Evolutionary conservation across 1,140 invertebrate species (phyloP), one percentile per base, ranked within the genome.

Genomic region (Harpegnathos saltator): DNA sequence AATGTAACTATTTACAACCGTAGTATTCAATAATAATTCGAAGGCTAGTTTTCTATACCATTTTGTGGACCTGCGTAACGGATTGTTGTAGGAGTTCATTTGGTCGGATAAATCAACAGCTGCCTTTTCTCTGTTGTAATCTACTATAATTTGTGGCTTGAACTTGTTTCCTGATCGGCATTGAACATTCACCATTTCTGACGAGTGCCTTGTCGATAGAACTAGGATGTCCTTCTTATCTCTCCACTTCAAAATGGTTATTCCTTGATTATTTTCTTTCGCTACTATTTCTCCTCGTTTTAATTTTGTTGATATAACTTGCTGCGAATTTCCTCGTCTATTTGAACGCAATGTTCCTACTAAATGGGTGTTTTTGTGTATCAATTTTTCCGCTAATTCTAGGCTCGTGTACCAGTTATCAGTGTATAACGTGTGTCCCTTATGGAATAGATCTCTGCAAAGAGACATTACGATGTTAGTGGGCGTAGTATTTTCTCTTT

Each of bases 341-440:
- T 90, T 91, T 82, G 85, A 81, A 56, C 90, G 88, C 65, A 93
- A 77, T 69, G 89, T 92, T 59, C 91, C 93, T 38, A 91, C 82
- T 38, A 91, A 59, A 86, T 94, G 89, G 0, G 91, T 94, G 3
- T 92, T 86, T 44, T 88, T 90, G 9, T 77, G 0, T n/a, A 92
- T 82, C 24, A 95, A 85, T 75, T 89, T 86, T 56, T 90, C 29
- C 0, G 91, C 91, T n/a, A 95, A 78, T 24, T 71, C 22, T 26
- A 92, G 61, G 33, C 89, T 92, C 0, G 91, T 93, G 80, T 95
- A 94, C 84, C 89, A 95, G 88, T 94, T 94, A 84, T 95, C 93
- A 17, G 91, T 93, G 78, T 87, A 91, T 38, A 95, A 15, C 22
- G 90, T 91, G 82, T 94, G 92, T 9, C 91, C 91, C 80, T 87